Conservation (phyloP, 37 sponge, comb jelly and placozoan genomes). For the Halichondria panicea region DNA sequence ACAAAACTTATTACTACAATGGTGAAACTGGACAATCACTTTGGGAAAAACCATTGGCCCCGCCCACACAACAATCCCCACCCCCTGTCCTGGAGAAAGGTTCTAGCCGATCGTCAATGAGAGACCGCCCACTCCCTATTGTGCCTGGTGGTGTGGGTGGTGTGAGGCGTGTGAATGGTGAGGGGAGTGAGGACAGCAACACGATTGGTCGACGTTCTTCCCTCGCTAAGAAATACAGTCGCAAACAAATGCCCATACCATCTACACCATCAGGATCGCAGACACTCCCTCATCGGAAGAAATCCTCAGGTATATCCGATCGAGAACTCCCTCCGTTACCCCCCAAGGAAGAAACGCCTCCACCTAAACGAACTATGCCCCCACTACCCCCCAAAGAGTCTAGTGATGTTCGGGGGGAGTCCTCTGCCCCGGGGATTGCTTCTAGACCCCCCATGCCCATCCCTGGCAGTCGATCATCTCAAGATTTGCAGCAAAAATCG, state of each 20-base stretch:
- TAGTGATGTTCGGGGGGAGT: too few species aligned
- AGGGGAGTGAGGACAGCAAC: neutral
- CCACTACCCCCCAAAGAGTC: slow-evolving; percentile 16
- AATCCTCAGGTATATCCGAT: neutral
- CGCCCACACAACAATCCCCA: slow-evolving; percentile 4
- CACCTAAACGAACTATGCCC: neutral
- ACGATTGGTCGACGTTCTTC: neutral
- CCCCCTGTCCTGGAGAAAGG: slow-evolving; percentile 7
- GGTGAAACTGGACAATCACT: slow-evolving; percentile 23
- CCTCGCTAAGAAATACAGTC: neutral
- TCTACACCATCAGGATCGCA: neutral
- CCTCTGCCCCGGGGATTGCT: neutral
- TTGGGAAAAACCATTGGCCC: slow-evolving; percentile 57
- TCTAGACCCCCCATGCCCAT: neutral
- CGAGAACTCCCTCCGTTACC: slow-evolving; percentile 16
- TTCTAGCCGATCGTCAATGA: too few species aligned
- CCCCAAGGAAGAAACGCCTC: neutral
- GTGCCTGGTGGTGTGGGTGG: too few species aligned
- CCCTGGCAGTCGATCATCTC: neutral
- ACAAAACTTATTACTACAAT: slow-evolving; percentile 51
- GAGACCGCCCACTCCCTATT: neutral
- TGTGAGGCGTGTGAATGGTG: too few species aligned
- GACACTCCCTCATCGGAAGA: neutral
- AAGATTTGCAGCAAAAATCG: too few species aligned
- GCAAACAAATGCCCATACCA: neutral